A percentile compares a stretch with the other conserved stretches of the same genome.
Conservation (phyloP, 2,888 invertebrate genomes). For the Panzeria rudis region DNA sequence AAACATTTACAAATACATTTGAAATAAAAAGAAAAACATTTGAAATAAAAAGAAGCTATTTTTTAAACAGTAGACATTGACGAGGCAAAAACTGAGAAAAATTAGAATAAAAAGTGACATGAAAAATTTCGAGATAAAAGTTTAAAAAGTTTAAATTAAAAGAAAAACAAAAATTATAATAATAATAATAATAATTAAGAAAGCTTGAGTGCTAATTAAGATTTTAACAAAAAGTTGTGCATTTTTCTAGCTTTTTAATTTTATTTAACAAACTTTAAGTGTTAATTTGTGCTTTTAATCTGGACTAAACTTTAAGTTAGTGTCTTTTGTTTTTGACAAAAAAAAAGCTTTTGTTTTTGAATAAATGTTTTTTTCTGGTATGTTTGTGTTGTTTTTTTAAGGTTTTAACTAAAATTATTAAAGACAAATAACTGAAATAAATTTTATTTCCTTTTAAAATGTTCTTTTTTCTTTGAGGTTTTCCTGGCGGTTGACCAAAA, state of each 20-base stretch:
- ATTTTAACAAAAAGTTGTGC: neutral
- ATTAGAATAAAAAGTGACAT: constrained; percentile 10
- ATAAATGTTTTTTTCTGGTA: constrained; percentile 11
- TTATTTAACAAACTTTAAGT: neutral
- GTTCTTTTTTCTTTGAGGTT: neutral
- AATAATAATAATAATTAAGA: neutral
- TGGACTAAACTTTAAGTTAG: neutral
- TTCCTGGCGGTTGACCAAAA: constrained; percentile 7
- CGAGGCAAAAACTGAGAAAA: neutral
- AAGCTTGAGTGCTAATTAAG: neutral
- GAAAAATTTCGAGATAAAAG: neutral
- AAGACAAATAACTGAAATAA: constrained; percentile 21
- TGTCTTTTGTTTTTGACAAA: neutral
- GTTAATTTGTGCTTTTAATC: neutral
- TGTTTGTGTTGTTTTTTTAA: constrained; percentile 47
- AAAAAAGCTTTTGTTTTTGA: neutral
- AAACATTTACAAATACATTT: constrained; percentile 2
- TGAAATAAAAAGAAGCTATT: neutral
- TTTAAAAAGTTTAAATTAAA: neutral
- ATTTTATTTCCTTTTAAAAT: constrained; percentile 25
- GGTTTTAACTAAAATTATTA: constrained; percentile 14
- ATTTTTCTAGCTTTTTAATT: neutral
- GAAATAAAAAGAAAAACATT: neutral
- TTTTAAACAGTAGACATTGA: constrained; percentile 2
- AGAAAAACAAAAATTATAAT: constrained; percentile 5